Evolutionary conservation across 2,113 vertebrate species (phyloP), one percentile per base, ranked within the genome.

Genomic region (Upupa epops): DNA sequence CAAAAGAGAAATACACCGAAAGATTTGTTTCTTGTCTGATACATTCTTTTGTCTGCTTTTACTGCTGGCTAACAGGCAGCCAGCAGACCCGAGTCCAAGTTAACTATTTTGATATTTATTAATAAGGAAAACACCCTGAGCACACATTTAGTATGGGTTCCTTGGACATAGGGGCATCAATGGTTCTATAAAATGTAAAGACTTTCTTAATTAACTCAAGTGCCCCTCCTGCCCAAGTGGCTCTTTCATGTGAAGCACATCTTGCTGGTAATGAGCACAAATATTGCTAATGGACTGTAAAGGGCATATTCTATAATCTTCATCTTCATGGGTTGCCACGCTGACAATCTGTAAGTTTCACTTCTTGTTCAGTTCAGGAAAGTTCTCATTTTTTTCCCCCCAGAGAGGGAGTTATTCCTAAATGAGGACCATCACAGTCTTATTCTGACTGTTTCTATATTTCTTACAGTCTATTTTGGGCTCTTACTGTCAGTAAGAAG

Each of bases 121-220:
- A 94, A 92, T 89, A 91, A 90, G 73, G 74, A 91, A 78, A 96
- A 96, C 69, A 94, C 74, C 81, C 66, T 61, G 29, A 95, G 82
- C 75, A 93, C 74, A 89, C 55, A 96, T 88, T 89, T 94, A 96
- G 82, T 94, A 68, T 85, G 83, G 85, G 73, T 90, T 93, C 60
- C 90, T 95, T 76, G 83, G 90, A 95, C 83, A 68, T 85, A 85
- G 96, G 89, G 94, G 91, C 95, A 95, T 96, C 89, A 82, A 84
- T 94, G 78, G 77, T 80, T 96, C 90, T 81, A 83, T 93, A 96
- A 97, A 97, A 97, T 96, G 97, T 96, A 97, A 98, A 97, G 97
- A 95, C 76, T 87, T 96, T 95, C 96, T 97, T 97, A 97, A 97
- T 97, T 97, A 97, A 91, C 90, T 98, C 96, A 97, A 97, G 97